phyloP scores from a whole-genome alignment of 2,888 invertebrate genomes.

The Vanessa cardui region DNA sequence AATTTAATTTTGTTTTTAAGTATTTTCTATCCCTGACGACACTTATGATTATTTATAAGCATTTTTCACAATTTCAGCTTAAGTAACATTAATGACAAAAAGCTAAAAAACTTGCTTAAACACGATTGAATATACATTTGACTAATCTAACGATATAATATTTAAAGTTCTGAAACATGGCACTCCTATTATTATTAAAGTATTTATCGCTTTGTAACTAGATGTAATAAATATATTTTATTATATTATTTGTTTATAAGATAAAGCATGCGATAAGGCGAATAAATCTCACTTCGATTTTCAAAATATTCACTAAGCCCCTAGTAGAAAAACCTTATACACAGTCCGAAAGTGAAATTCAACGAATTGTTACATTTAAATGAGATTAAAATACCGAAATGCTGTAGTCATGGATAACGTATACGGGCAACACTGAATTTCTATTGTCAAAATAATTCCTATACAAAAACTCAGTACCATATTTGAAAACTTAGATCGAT shows the following conservation, averaged over 20 bases:
- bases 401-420: neutral
- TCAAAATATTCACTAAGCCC: no score
- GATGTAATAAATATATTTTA: neutral
- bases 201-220: neutral
- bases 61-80: neutral
- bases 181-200: slow-evolving; percentile 24
- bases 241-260: neutral
- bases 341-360: no score
- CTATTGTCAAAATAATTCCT: neutral
- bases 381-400: neutral
- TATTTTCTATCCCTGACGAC: neutral
- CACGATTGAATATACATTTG: neutral
- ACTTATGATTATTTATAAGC: slow-evolving; percentile 5
- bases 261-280: slow-evolving; percentile 17
- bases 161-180: slow-evolving; percentile 20
- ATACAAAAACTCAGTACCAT: neutral
- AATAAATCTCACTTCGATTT: neutral
- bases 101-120: neutral
- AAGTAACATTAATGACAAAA: neutral
- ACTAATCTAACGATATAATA: neutral
- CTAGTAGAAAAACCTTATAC: no score
- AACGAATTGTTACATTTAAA: no score
- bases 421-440: neutral
- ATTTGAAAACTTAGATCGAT: neutral
- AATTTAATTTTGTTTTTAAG: neutral